Base-by-base conservation (phyloP, 1,140 invertebrate genomes). In the Stratiolaelaps scimitus region DNA sequence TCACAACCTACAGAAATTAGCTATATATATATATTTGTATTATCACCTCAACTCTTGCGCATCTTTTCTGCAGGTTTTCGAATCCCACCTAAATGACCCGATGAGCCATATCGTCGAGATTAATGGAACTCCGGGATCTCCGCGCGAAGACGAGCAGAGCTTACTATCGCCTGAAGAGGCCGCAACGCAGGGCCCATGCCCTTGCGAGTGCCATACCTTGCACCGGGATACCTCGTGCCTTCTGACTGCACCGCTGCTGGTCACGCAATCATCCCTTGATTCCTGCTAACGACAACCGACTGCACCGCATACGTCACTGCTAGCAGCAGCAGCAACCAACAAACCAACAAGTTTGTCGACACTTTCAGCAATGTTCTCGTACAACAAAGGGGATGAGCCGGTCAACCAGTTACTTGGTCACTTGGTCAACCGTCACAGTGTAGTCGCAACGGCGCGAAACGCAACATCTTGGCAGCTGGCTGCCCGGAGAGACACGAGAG, bases 141-240 rank as follows among this genome's bases (percentile, higher is more conserved):
- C 53, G 53, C 26, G 34, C 6, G 53, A 60, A 60, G 53, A 60
- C 20, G 53, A 60, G 34, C 26, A 60, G 23, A 60, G 34, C 53
- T 23, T 60, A 15, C 17, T 60, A 26, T 60, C 53, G 26, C 53
- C 53, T 17, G 53, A 60, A 6, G 53, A 60, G 15, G 26, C 26
- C 26, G 34, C 17, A 26, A 10, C 23, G 26, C 34, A 40, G 10
- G 53, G 53, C 34, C 15, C 13, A 10, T 60, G 53, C 26, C 34
- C 26, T 17, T 60, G 53, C 53, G 53, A 60, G 34, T 60, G 53
- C 34, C 53, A 60, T 23, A 29, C 53, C 15, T 34, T 60, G 23
- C 53, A 15, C 13, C n/a, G 53, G 53, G 53, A 60, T 26, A 60
- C 53, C 26, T 60, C 53, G 53, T 60, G 53, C 53, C 53, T 60